phyloP scores from a whole-genome alignment of 2,888 invertebrate genomes.

The Caenorhabditis plicata region DNA sequence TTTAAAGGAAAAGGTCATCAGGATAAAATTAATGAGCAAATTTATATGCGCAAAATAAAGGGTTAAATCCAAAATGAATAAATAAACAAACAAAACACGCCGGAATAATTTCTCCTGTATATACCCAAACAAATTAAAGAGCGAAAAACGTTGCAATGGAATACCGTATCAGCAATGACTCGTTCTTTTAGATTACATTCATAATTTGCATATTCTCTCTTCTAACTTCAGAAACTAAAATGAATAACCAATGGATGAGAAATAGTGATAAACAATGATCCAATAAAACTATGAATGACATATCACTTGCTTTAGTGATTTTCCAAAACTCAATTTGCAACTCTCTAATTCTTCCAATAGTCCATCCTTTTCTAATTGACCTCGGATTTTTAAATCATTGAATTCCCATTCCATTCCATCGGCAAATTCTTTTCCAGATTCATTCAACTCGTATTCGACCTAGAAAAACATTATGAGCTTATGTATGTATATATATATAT shows the following conservation, averaged over 20 bases:
- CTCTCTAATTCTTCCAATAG: constrained; percentile 4
- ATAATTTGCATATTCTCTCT: not conserved
- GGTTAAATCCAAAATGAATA: too few species aligned
- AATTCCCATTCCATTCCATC: constrained; percentile 10
- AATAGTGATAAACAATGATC: not conserved
- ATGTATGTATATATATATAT: not conserved
- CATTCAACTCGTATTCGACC: constrained; percentile 17
- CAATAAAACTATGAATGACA: not conserved
- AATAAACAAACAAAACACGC: not conserved
- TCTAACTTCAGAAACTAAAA: not conserved
- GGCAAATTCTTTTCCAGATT: not conserved
- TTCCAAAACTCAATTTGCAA: not conserved
- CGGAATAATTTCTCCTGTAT: constrained; percentile 5
- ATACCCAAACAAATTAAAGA: constrained; percentile 4
- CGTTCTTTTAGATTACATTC: constrained; percentile 10
- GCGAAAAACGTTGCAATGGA: constrained; percentile 21
- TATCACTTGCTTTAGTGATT: constrained; percentile 3
- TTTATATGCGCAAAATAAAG: constrained; percentile 7
- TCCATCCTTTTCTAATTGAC: constrained; percentile 10
- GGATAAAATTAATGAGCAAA: not conserved
- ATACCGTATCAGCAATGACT: constrained; percentile 26
- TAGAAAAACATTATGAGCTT: constrained; percentile 1
- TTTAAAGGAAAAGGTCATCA: too few species aligned
- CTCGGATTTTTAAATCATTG: constrained; percentile 1
- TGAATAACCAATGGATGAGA: not conserved